Evolutionary conservation across 2,888 invertebrate species (phyloP), one percentile per base, ranked within the genome.

Genomic region (Graphium colonna): DNA sequence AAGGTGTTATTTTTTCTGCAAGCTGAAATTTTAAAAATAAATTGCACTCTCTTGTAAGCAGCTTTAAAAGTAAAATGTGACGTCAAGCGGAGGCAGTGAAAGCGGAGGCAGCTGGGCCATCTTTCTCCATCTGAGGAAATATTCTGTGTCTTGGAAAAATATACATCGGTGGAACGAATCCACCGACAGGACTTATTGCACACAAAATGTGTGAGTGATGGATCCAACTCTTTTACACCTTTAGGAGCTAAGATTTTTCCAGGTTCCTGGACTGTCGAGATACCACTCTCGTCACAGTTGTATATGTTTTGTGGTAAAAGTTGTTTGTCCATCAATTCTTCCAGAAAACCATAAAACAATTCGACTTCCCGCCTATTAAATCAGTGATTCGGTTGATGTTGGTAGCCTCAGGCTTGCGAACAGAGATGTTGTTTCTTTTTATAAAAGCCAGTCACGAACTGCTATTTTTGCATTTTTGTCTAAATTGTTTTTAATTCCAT

Each of bases 121-220:
- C n/a, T n/a, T n/a, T n/a, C n/a, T n/a, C n/a, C n/a, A n/a, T n/a
- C n/a, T n/a, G 36, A 12, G 4, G 8, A 4, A 8, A 28, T 28
- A 8, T 28, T 4, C 42, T 63, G 62, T 45, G 63, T n/a, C n/a
- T n/a, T n/a, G n/a, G n/a, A n/a, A n/a, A n/a, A n/a, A n/a, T n/a
- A n/a, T n/a, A n/a, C n/a, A n/a, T n/a, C n/a, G n/a, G n/a, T n/a
- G n/a, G n/a, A n/a, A n/a, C n/a, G n/a, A n/a, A n/a, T n/a, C n/a
- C 55, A 0, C 80, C 80, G 12, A 75, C 63, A 57, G 75, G 71
- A 63, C 65, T 80, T 65, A 79, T 71, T 9, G 73, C 65, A 64
- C 76, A 80, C 46, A 78, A 42, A n/a, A 79, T 52, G n/a, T 1
- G 81, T 83, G 3, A 79, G 77, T 77, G 8, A 75, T 62, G 1